Evolutionary conservation across 2,888 invertebrate genomes (phyloP).

Genomic region (Athalia cordata): DNA sequence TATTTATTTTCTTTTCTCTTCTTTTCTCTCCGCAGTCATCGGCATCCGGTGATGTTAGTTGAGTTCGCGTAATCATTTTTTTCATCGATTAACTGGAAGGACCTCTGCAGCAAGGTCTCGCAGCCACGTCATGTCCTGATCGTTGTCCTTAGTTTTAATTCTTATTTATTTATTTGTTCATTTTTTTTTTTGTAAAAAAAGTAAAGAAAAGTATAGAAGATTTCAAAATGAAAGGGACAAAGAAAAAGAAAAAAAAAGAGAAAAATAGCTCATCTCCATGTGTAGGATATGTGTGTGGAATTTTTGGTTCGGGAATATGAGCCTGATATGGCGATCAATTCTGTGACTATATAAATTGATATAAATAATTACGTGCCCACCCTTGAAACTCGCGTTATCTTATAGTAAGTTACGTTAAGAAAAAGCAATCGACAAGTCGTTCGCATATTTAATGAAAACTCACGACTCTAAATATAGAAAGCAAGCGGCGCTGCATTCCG

Average conservation of each 20-base stretch:
- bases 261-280: not conserved
- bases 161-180: too few relatives aligned
- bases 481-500: constrained; percentile 56
- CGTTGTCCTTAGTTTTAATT: too few relatives aligned
- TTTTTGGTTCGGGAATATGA: not conserved
- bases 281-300: not conserved
- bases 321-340: not conserved
- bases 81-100: too few relatives aligned
- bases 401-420: constrained; percentile 29
- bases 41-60: too few relatives aligned
- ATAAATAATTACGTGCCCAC: constrained; percentile 43
- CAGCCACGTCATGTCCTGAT: too few relatives aligned
- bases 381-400: constrained; percentile 38
- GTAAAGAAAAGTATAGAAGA: too few relatives aligned
- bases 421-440: constrained; percentile 51
- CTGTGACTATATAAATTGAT: not conserved
- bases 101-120: too few relatives aligned
- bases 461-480: constrained; percentile 59
- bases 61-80: too few relatives aligned
- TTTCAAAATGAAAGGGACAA: not conserved
- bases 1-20: too few relatives aligned
- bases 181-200: too few relatives aligned
- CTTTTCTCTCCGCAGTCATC: too few relatives aligned
- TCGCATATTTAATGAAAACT: constrained; percentile 56
- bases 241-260: not conserved